These are phyloP conservation scores for Gymnocypris eckloni DNA, from an alignment of 2,797 vertebrate genomes.

Conservation along the genomic window DNA sequence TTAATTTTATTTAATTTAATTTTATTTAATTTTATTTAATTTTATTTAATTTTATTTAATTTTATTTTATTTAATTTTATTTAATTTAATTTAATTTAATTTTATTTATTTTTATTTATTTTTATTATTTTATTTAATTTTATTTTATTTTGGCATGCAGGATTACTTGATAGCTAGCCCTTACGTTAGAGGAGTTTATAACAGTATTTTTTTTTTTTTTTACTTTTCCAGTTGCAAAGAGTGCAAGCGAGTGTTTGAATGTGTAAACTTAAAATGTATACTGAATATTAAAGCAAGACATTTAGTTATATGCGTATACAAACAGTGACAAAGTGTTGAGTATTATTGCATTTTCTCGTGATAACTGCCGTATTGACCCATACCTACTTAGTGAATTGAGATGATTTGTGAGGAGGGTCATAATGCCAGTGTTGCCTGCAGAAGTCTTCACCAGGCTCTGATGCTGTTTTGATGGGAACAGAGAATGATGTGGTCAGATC, in stretches of 20 bases:
- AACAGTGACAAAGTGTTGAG: not conserved
- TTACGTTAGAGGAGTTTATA: not conserved
- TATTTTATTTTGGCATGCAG: not conserved
- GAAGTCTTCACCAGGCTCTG: not conserved
- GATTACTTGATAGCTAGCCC: not conserved
- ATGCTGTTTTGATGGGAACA: not conserved
- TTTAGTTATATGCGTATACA: not conserved
- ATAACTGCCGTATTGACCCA: not conserved
- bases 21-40: no score
- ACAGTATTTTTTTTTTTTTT: not conserved
- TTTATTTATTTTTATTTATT: not conserved
- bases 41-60: no score
- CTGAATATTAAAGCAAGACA: not conserved
- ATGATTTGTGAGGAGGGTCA: not conserved
- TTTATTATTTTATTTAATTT: no score
- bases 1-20: no score
- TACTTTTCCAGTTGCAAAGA: not conserved
- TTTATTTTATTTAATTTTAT: not conserved
- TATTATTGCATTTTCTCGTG: no score
- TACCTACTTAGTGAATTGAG: not conserved
- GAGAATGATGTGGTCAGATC: not conserved
- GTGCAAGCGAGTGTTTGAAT: not conserved
- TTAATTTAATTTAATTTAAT: not conserved
- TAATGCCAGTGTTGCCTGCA: not conserved
- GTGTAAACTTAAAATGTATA: not conserved